A percentile compares a stretch with the other conserved stretches of the same genome.
Conservation (phyloP, 2,888 invertebrate species). For the Caenorhabditis sp. region DNA sequence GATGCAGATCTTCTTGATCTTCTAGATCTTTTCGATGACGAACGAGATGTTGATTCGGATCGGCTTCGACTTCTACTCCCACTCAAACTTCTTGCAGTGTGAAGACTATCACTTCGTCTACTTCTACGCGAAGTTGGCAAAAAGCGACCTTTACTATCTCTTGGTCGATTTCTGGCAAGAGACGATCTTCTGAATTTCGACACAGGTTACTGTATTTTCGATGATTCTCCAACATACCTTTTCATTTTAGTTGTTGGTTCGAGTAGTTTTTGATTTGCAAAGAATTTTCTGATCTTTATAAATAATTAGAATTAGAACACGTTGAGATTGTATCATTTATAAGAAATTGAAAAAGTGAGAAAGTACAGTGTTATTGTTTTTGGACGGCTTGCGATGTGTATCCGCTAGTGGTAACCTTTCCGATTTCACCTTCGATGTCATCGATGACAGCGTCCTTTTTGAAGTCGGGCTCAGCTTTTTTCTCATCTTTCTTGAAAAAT, state of each 20-base stretch:
- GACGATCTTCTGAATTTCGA: not conserved
- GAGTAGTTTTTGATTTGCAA: too few relatives aligned
- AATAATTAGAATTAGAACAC: too few relatives aligned
- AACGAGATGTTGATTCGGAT: not conserved
- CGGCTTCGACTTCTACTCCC: not conserved
- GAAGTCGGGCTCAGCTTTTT: not conserved
- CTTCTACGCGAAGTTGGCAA: not conserved
- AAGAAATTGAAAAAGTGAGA: not conserved
- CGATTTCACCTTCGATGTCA: not conserved
- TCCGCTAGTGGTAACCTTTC: not conserved
- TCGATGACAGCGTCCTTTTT: not conserved
- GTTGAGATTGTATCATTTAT: not conserved
- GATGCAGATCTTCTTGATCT: not conserved
- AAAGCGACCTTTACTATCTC: not conserved
- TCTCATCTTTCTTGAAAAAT: conserved; percentile 1
- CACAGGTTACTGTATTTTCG: too few relatives aligned
- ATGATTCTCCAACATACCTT: too few relatives aligned
- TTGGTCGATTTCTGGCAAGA: not conserved
- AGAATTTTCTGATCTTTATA: too few relatives aligned
- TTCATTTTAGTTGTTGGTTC: too few relatives aligned
- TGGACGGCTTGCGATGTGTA: not conserved
- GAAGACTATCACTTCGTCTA: not conserved
- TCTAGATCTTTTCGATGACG: not conserved
- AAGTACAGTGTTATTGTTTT: not conserved
- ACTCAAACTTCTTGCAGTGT: not conserved